Evolutionary conservation across 2,888 invertebrate genomes (phyloP).

Genomic region (Acronicta aceris): DNA sequence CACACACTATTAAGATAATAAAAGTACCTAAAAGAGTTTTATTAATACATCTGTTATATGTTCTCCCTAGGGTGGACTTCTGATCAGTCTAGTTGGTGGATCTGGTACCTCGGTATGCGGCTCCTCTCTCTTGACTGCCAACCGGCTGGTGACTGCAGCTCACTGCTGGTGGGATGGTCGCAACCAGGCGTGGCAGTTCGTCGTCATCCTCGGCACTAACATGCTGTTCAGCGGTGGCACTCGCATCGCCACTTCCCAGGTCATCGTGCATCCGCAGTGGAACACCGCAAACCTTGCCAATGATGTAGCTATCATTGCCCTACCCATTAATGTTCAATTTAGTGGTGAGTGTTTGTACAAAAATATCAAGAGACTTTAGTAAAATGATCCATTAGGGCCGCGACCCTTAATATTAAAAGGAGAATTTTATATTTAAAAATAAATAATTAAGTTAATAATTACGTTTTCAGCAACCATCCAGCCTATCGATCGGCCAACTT

Average conservation of each 20-base stretch:
- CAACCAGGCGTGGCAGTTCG: conserved; percentile 65
- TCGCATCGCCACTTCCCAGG: conserved; percentile 63
- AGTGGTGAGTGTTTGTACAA: conserved; percentile 53
- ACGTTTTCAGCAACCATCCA: conserved; percentile 63
- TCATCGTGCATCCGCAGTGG: conserved; percentile 69
- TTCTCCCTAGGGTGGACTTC: conserved; percentile 66
- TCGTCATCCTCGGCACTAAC: conserved; percentile 70
- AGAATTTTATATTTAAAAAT: no score
- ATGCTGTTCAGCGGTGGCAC: conserved; percentile 69
- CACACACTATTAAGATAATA: no score
- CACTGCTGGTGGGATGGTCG: conserved; percentile 75
- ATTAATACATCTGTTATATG: background rate
- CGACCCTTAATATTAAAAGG: no score
- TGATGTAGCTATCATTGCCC: conserved; percentile 72
- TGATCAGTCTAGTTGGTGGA: conserved; percentile 64
- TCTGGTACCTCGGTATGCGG: conserved; percentile 72
- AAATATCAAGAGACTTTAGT: no score
- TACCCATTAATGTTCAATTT: conserved; percentile 60
- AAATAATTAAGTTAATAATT: no score
- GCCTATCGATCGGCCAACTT: conserved; percentile 63
- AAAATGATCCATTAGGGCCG: no score
- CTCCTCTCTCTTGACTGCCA: conserved; percentile 62
- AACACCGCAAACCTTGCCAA: conserved; percentile 56
- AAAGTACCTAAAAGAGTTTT: no score
- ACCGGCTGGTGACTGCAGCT: conserved; percentile 73